phyloP scores from a whole-genome alignment of 2,888 invertebrate genomes.

The Dastarcus helophoroides region DNA sequence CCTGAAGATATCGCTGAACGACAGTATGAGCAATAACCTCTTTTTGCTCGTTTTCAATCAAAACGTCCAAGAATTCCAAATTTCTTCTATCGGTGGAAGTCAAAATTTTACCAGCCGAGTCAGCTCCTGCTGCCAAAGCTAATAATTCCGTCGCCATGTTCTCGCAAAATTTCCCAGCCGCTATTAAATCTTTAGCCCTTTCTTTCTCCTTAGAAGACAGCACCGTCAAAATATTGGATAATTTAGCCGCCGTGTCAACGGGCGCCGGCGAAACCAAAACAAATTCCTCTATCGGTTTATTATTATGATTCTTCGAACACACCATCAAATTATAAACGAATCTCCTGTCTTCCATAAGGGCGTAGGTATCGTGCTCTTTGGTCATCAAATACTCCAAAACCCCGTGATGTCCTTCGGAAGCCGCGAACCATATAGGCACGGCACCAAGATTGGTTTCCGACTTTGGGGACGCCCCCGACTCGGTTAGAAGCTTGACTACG shows the following conservation, averaged over 20 bases:
- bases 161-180: conserved; percentile 93
- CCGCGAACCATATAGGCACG: conserved; percentile 96
- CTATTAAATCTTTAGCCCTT: conserved; percentile 89
- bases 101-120: conserved; percentile 88
- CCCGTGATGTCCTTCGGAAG: conserved; percentile 92
- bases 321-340: conserved; percentile 98
- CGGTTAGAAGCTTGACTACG: conserved; percentile 87
- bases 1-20: conserved; percentile 91
- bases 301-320: conserved; percentile 89
- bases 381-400: conserved; percentile 92
- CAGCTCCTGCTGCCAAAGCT: conserved; percentile 85
- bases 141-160: conserved; percentile 94
- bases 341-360: conserved; percentile 93
- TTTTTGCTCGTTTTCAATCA: conserved; percentile 98
- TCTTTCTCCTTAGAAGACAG: conserved; percentile 95
- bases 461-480: conserved; percentile 93
- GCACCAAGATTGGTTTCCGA: conserved; percentile 92
- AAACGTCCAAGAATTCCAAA: conserved; percentile 88
- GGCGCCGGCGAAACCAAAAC: conserved; percentile 97
- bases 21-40: conserved; percentile 95
- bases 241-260: conserved; percentile 95
- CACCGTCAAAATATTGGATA: conserved; percentile 82
- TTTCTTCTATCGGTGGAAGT: conserved; percentile 91
- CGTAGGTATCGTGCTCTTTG: conserved; percentile 95
- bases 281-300: conserved; percentile 95